Base-by-base conservation (phyloP, 2,888 invertebrate genomes). In the Syrphus vitripennis region DNA sequence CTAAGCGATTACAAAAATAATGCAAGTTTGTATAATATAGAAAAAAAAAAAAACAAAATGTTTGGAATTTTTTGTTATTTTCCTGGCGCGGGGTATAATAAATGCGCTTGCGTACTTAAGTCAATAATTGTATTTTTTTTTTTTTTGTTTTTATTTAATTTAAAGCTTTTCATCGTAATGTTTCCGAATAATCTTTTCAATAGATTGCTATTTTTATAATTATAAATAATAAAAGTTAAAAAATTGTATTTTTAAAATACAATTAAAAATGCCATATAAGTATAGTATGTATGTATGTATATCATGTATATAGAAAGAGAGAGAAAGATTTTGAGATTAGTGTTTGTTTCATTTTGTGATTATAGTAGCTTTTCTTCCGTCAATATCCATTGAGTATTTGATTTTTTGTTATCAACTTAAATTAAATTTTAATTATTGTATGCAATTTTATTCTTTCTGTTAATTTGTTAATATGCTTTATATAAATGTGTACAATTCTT, bases 401-500 rank as follows among this genome's bases (percentile, higher is more conserved):
- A 42, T 59, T 77, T 42, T 69, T 65, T 19, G n/a, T 45, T 14
- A 45, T 45, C 5, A 1, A 70, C n/a, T 40, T 82, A 67, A 57
- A 45, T 57, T 55, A 45, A 45, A 21, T 34, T 26, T 29, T 48
- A 21, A 29, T 42, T n/a, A 12, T 4, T 53, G 29, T 29, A 26
- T 34, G 31, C 3, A 10, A 7, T 55, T 34, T 45, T 55, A 0
- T 80, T 59, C n/a, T 63, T 61, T 50, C 7, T 42, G 2, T 75
- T 75, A 9, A n/a, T n/a, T 79, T 75, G 74, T 80, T 76, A 75
- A 67, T 65, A 45, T 75, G 29, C 21, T 79, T 79, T 83, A 75
- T 87, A 83, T 71, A 83, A 87, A 79, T 87, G 87, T 87, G 87
- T 86, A 86, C 86, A 86, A 65, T 75, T 86, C 86, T 86, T 86